Conservation (phyloP, 2,797 vertebrate species). For the Setipinna tenuifilis region DNA sequence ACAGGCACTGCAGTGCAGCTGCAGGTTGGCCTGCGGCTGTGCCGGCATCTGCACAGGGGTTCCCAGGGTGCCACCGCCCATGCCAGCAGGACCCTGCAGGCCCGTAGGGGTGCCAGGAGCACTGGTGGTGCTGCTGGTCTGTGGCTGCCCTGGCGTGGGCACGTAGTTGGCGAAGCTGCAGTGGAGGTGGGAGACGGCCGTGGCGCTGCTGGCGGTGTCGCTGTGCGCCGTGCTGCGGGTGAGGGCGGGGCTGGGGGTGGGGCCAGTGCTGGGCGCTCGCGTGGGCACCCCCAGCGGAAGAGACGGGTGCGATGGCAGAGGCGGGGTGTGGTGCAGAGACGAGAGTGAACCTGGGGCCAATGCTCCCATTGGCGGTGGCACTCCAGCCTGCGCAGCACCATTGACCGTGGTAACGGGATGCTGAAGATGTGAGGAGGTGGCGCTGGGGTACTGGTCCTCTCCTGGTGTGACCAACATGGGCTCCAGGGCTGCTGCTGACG, state of each 20-base stretch:
- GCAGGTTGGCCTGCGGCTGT: slow-evolving; percentile 64
- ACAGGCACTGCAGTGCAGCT: slow-evolving; percentile 78
- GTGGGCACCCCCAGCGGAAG: slow-evolving; percentile 31
- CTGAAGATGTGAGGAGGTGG: slow-evolving; percentile 67
- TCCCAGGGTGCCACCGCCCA: not conserved
- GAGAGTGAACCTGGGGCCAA: not conserved
- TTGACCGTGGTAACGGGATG: slow-evolving; percentile 72
- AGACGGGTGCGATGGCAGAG: slow-evolving; percentile 31
- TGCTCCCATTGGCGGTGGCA: not conserved
- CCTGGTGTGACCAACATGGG: slow-evolving; percentile 56
- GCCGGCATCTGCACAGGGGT: slow-evolving; percentile 34
- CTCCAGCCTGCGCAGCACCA: slow-evolving; percentile 76
- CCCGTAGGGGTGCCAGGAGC: not conserved
- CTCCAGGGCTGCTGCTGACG: slow-evolving; percentile 27
- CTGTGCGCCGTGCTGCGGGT: slow-evolving; percentile 84
- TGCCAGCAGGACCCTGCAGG: not conserved
- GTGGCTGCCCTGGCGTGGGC: too few relatives aligned
- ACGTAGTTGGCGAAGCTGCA: slow-evolving; percentile 3
- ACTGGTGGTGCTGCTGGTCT: slow-evolving; percentile 26
- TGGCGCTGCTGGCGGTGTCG: slow-evolving; percentile 79
- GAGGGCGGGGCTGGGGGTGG: slow-evolving; percentile 69
- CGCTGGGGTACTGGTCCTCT: slow-evolving; percentile 70
- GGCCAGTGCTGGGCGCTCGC: slow-evolving; percentile 64
- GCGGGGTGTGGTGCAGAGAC: slow-evolving; percentile 65
- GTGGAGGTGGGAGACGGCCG: slow-evolving; percentile 59